Evolutionary conservation across 2,113 vertebrate genomes (phyloP), one percentile per base, ranked within the genome.

Genomic region (Synchiropus splendidus): DNA sequence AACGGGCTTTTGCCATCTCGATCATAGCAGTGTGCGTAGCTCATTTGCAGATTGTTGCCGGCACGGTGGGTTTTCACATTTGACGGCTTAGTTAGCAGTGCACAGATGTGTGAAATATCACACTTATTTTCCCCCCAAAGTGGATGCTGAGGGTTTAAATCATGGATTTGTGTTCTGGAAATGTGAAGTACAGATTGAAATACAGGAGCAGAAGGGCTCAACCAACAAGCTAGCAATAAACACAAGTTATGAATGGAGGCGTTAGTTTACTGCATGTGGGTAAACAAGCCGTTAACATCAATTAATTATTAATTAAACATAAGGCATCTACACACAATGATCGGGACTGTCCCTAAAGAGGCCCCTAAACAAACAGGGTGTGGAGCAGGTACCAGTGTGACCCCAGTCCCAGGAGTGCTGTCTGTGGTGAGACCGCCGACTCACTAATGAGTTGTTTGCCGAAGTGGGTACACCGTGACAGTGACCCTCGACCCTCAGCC

Each of bases 241-340:
- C 46, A 44, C 27, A 12, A 27, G 5, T 6, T 30, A 9, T 16
- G 2, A 16, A 16, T 17, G 15, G 12, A n/a, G 12, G 21, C 4
- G 1, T 14, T n/a, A 5, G 21, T 27, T 58, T 32, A 51, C 58
- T 56, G 18, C 55, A 59, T 72, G 74, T 72, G 71, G 66, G 71
- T 77, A 79, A 78, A 82, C 79, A 80, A 75, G 53, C 59, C 14
- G 61, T 70, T 71, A 67, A 78, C 74, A 79, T 15, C 45, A 82
- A 78, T 83, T 83, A 83, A 84, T 81, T 85, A 85, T 86, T 85
- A 84, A 85, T 85, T 85, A 85, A 85, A 80, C 75, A 82, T 73
- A 75, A 77, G 72, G 62, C 52, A 67, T 66, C 47, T 45, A 69
- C 49, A 60, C 57, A 58, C 61, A 38, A 61, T 67, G 72, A 57